phyloP scores from a whole-genome alignment of 2,888 invertebrate genomes.

The Pterostichus madidus region DNA sequence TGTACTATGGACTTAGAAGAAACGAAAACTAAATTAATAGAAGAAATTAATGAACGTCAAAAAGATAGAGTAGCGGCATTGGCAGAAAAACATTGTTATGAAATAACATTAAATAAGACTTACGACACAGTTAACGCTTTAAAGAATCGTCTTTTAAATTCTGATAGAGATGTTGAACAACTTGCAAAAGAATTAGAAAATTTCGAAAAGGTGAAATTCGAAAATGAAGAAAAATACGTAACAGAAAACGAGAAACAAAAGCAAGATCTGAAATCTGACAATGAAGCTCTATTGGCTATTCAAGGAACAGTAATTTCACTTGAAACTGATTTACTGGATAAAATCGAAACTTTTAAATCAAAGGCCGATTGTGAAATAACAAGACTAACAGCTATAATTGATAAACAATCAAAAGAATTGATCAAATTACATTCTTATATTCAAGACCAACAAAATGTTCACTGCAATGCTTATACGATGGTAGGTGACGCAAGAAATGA shows the following conservation, averaged over 20 bases:
- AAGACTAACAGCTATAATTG: conserved; percentile 30
- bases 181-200: conserved; percentile 76
- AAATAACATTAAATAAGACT: conserved; percentile 81
- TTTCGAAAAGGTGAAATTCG: conserved; percentile 73
- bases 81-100: conserved; percentile 80
- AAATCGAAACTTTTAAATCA: conserved; percentile 70
- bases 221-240: conserved; percentile 73
- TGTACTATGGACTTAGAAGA: conserved; percentile 68
- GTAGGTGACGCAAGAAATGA: conserved; percentile 68
- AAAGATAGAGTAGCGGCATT: conserved; percentile 77
- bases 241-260: conserved; percentile 72
- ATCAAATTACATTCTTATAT: conserved; percentile 58
- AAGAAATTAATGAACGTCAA: conserved; percentile 77
- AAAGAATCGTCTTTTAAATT: conserved; percentile 80
- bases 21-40: conserved; percentile 67
- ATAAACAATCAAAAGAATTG: conserved; percentile 38
- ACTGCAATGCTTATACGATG: conserved; percentile 70
- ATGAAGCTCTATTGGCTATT: conserved; percentile 70
- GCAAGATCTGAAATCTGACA: conserved; percentile 74
- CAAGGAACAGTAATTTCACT: conserved; percentile 71
- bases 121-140: conserved; percentile 81
- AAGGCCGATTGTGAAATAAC: conserved; percentile 60
- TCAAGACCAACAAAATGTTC: conserved; percentile 69
- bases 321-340: conserved; percentile 71
- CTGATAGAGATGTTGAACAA: conserved; percentile 81